These are phyloP conservation scores for Volucella bombylans DNA, from an alignment of 2,888 invertebrate species.

Conservation along the genomic window DNA sequence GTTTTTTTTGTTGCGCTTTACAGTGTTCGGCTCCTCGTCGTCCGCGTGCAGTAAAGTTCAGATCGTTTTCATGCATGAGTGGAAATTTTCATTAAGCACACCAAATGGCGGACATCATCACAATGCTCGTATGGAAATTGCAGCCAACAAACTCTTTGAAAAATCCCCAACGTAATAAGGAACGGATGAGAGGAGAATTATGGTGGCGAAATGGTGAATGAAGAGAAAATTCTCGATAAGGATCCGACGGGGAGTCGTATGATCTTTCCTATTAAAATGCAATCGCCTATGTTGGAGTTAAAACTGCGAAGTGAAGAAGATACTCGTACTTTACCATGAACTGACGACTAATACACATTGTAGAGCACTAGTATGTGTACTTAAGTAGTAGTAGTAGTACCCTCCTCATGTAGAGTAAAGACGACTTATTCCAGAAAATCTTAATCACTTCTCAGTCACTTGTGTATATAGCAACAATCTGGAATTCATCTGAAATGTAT, in stretches of 20 bases:
- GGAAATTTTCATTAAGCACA: conserved; percentile 68
- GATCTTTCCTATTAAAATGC: conserved; percentile 46
- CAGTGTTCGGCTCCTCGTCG: no score
- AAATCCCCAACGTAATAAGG: conserved; percentile 4
- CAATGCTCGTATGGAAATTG: conserved; percentile 63
- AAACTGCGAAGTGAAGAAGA: neutral
- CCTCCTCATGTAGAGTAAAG: conserved; percentile 47
- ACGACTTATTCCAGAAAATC: neutral
- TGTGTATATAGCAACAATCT: no score
- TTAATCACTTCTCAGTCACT: no score
- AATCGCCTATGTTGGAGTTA: conserved; percentile 5
- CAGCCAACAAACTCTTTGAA: conserved; percentile 17
- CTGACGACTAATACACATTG: conserved; percentile 33
- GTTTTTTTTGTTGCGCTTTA: neutral
- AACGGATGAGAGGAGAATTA: conserved; percentile 23
- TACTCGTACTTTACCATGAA: conserved; percentile 2
- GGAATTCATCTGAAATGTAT: no score
- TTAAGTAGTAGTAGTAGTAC: conserved; percentile 23
- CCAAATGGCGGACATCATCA: conserved; percentile 68
- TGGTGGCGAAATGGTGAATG: neutral
- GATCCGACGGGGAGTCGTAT: conserved; percentile 19
- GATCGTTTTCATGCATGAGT: conserved; percentile 68
- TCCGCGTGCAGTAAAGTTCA: conserved; percentile 42
- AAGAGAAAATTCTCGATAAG: conserved; percentile 8
- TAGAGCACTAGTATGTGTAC: conserved; percentile 20